phyloP scores from a whole-genome alignment of 2,113 vertebrate genomes.

The Oncorhynchus kisutch region DNA sequence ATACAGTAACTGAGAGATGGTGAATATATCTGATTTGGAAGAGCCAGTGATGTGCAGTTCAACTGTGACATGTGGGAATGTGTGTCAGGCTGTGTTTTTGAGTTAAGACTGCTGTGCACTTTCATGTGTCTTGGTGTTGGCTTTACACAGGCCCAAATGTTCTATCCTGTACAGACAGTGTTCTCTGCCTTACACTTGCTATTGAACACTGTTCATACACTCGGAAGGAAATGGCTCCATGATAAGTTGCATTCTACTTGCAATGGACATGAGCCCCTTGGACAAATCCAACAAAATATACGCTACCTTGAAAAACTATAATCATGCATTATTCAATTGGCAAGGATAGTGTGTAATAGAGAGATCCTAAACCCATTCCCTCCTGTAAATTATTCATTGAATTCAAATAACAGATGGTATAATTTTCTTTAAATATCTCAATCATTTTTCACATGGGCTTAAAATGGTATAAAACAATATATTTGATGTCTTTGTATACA shows the following conservation, averaged over 20 bases:
- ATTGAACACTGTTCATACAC: slow-evolving; percentile 25
- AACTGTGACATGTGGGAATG: neutral
- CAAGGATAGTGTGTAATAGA: slow-evolving; percentile 83
- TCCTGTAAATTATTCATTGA: slow-evolving; percentile 77
- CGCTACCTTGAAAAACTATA: slow-evolving; percentile 79
- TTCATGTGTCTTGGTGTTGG: too few relatives aligned
- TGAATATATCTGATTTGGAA: neutral
- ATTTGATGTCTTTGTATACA: slow-evolving; percentile 28
- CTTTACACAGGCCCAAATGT: too few relatives aligned
- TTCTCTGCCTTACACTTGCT: neutral
- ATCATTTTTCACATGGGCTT: slow-evolving; percentile 74
- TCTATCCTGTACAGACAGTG: neutral
- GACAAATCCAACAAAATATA: slow-evolving; percentile 75
- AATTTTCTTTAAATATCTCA: slow-evolving; percentile 84
- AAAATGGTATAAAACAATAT: slow-evolving; percentile 60
- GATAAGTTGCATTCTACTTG: slow-evolving; percentile 57
- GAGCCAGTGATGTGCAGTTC: neutral
- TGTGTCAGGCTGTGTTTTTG: too few relatives aligned
- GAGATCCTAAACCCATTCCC: slow-evolving; percentile 82
- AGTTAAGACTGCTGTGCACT: too few relatives aligned
- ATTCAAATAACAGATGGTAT: slow-evolving; percentile 83
- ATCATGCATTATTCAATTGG: slow-evolving; percentile 80
- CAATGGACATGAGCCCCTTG: slow-evolving; percentile 59
- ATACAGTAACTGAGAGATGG: neutral
- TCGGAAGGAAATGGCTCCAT: slow-evolving; percentile 46